Evolutionary conservation across 2,113 vertebrate species (phyloP), one percentile per base, ranked within the genome.

Genomic region (Anhinga anhinga): DNA sequence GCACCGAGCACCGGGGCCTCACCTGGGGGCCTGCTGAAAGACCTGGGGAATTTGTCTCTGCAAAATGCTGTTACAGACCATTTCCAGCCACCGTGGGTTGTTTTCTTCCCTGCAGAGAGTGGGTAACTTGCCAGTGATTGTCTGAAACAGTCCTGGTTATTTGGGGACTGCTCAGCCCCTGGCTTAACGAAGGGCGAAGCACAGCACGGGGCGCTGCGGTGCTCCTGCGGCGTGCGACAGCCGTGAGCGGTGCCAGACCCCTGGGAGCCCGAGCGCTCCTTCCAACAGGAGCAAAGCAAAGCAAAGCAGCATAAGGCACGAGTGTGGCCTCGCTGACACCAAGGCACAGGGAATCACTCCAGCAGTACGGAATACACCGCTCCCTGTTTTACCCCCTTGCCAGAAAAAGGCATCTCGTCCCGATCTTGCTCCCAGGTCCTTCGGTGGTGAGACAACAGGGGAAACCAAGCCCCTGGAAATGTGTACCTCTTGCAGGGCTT

Each of bases 351-450:
- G 27, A 13, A 13, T 53, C 22, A n/a, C 67, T 53, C 49, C 50
- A 30, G 58, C 63, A 11, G 25, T 3, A 13, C 55, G 9, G 40
- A 34, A 3, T 5, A 7, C 1, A 1, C 30, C 8, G 1, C 53
- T 20, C 2, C 32, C 32, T 4, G 7, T 5, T 56, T 38, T 32
- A 10, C 40, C 62, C 4, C 3, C 45, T 38, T 80, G 17, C 30
- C 22, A 34, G 62, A 9, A 38, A n/a, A 63, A 26, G 13, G 44
- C 40, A 6, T 9, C 50, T 61, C 0, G 0, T 25, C 63, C 61
- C 29, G 52, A 11, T 27, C 53, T 10, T 52, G 53, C 52, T 63
- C 32, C 36, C 25, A 17, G 59, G 26, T 21, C 30, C 58, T 30
- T 27, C 2, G 3, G 15, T 52, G 59, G 34, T 1, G 32, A 59